phyloP scores from a whole-genome alignment of 2,888 invertebrate genomes.

The Chorisops tibialis region DNA sequence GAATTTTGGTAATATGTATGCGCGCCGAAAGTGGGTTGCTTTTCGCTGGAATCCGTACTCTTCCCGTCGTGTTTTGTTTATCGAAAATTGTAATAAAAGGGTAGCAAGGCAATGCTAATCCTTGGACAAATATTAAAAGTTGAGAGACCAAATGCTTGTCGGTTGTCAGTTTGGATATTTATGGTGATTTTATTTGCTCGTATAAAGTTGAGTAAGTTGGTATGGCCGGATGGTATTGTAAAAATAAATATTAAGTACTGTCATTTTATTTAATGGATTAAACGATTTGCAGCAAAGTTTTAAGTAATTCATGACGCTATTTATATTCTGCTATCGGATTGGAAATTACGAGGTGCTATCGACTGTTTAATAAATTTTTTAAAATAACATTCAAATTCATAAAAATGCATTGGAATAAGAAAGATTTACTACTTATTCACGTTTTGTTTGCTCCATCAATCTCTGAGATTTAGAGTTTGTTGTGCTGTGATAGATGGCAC shows the following conservation, averaged over 20 bases:
- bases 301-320: not conserved
- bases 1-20: not conserved
- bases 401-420: too few relatives aligned
- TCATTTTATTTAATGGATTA: not conserved
- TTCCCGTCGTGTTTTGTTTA: not conserved
- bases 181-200: constrained; percentile 25
- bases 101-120: constrained; percentile 24
- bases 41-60: too few relatives aligned
- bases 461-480: too few relatives aligned
- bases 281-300: not conserved
- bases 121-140: constrained; percentile 25
- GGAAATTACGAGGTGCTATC: too few relatives aligned
- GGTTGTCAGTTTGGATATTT: constrained; percentile 13
- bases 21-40: not conserved
- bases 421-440: too few relatives aligned
- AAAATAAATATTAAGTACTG: not conserved
- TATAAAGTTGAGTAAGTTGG: too few relatives aligned
- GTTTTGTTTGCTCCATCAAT: too few relatives aligned
- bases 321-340: not conserved
- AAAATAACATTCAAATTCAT: too few relatives aligned
- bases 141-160: constrained; percentile 24
- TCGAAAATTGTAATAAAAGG: constrained; percentile 23
- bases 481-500: too few relatives aligned
- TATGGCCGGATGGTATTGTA: too few relatives aligned
- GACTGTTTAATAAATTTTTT: too few relatives aligned